Evolutionary conservation across 2,113 vertebrate species (phyloP).

Genomic region (Cettia cetti): DNA sequence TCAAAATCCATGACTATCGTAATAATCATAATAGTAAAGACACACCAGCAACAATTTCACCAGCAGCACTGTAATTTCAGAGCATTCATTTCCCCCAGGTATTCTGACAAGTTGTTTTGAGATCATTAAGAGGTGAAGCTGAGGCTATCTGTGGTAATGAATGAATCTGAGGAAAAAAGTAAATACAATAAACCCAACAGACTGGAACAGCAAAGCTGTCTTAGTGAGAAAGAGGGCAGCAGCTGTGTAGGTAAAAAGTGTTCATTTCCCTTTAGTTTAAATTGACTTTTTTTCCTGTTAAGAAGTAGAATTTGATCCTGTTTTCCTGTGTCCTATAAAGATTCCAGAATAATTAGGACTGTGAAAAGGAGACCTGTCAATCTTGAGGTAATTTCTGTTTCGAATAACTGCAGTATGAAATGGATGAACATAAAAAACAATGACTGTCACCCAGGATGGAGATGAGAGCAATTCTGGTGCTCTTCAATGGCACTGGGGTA

Average conservation of each 20-base stretch:
- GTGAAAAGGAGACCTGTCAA: not conserved
- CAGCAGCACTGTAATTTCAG: not conserved
- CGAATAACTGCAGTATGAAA: not conserved
- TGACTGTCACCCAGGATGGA: rapidly evolving
- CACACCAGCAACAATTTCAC: not conserved
- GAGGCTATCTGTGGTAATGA: slow-evolving; percentile 7
- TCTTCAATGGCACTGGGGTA: not conserved
- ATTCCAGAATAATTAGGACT: not conserved
- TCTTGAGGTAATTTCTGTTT: not conserved
- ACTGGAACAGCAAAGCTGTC: not conserved
- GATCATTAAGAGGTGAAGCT: not conserved
- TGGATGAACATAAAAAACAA: not conserved
- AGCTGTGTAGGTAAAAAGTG: not conserved
- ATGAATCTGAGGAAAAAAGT: not conserved
- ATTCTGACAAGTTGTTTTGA: not conserved
- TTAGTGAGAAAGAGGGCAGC: not conserved
- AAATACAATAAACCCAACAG: slow-evolving; percentile 1
- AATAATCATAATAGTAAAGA: not conserved
- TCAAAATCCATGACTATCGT: not conserved
- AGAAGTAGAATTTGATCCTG: not conserved
- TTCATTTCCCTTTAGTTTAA: not conserved
- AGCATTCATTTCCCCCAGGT: not conserved
- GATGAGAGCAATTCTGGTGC: not conserved
- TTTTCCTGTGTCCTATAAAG: not conserved
- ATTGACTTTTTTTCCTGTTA: not conserved